These are phyloP conservation scores for Osmoderma eremita DNA, from an alignment of 2,888 invertebrate genomes.

Conservation along the genomic window DNA sequence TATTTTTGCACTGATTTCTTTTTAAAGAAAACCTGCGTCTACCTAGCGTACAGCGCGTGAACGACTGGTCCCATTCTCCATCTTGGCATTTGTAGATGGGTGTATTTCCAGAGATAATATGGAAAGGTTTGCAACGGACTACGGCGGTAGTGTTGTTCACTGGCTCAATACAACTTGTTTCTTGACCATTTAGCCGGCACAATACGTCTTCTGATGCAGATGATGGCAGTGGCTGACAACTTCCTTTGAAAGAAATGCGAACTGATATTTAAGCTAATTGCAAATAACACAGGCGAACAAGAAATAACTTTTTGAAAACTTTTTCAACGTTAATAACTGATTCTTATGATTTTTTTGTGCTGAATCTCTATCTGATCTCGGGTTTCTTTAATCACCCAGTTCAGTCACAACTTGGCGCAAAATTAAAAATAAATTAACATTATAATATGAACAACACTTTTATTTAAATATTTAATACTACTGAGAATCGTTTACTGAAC, in stretches of 20 bases:
- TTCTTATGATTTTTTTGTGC: background rate
- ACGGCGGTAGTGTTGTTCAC: conserved; percentile 7
- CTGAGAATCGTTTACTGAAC: too few species aligned
- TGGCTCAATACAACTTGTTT: background rate
- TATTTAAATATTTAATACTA: too few species aligned
- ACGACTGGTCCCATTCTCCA: conserved; percentile 10
- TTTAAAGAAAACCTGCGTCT: background rate
- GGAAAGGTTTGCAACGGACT: conserved; percentile 8
- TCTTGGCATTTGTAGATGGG: conserved; percentile 20
- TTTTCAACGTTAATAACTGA: background rate
- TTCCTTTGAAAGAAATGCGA: conserved; percentile 23
- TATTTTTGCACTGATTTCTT: background rate
- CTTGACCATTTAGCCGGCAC: background rate
- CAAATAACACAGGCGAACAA: background rate
- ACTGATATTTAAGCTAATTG: background rate
- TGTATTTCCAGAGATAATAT: background rate
- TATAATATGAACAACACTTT: too few species aligned
- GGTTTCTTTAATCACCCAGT: too few species aligned
- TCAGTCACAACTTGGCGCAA: too few species aligned
- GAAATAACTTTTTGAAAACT: background rate
- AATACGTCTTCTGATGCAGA: conserved; percentile 10
- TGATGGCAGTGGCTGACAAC: background rate
- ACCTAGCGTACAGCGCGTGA: conserved; percentile 3
- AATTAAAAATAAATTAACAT: too few species aligned
- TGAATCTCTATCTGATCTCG: too few species aligned